These are phyloP conservation scores for Hypena proboscidalis DNA, from an alignment of 2,888 invertebrate species.

Conservation along the genomic window DNA sequence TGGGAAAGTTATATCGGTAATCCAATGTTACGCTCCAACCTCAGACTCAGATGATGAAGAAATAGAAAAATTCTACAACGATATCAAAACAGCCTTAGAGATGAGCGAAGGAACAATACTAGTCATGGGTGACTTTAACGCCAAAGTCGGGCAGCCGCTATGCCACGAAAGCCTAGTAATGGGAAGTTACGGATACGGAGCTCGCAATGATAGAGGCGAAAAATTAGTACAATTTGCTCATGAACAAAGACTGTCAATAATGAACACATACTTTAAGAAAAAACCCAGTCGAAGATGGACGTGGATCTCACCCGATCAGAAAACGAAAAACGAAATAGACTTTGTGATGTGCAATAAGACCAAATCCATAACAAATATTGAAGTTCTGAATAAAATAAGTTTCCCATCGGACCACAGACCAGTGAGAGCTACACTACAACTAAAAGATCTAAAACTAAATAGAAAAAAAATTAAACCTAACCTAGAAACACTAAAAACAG, in stretches of 20 bases:
- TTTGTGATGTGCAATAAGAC: too few species aligned
- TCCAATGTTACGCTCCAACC: conserved; percentile 3
- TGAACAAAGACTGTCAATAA: background rate
- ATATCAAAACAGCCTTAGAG: background rate
- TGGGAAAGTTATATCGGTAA: background rate
- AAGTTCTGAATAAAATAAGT: too few species aligned
- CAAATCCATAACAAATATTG: too few species aligned
- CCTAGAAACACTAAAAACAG: background rate
- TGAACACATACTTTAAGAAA: background rate
- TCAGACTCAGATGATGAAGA: background rate
- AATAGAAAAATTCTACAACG: background rate
- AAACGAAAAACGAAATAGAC: too few species aligned
- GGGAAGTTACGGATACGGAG: background rate
- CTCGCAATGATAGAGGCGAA: background rate
- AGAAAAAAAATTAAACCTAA: background rate
- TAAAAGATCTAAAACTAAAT: background rate
- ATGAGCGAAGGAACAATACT: background rate
- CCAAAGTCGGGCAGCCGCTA: background rate
- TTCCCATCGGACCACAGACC: too few species aligned
- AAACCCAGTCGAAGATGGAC: too few species aligned
- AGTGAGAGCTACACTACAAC: background rate
- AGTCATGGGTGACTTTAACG: too few species aligned
- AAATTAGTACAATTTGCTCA: background rate
- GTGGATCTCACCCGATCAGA: too few species aligned
- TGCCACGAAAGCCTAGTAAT: background rate